Evolutionary conservation across 2,888 invertebrate genomes (phyloP).

Genomic region (Chironomus riparius): DNA sequence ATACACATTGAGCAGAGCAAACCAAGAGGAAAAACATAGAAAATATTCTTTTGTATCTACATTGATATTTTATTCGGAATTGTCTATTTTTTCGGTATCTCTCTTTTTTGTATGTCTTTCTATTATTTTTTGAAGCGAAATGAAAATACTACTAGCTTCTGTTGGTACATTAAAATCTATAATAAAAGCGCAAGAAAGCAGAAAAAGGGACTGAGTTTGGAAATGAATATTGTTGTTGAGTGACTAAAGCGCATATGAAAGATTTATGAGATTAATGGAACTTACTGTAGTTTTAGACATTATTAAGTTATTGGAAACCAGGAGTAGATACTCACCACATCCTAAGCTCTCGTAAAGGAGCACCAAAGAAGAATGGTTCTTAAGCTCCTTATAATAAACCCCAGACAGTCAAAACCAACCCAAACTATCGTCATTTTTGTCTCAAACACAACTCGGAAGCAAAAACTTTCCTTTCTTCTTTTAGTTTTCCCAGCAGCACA

Average conservation of each 20-base stretch:
- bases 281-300: too few species aligned
- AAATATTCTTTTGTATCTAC: not conserved
- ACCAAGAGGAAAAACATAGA: not conserved
- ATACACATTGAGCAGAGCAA: not conserved
- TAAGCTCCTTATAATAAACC: too few species aligned
- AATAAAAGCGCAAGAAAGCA: not conserved
- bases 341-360: too few species aligned
- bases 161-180: not conserved
- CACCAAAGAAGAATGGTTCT: too few species aligned
- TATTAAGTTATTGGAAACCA: too few species aligned
- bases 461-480: not conserved
- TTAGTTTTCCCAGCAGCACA: not conserved
- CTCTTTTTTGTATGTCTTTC: not conserved
- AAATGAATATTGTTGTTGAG: too few species aligned
- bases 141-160: not conserved
- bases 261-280: too few species aligned
- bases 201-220: not conserved
- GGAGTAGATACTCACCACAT: too few species aligned
- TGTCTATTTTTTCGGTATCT: not conserved
- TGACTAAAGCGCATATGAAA: too few species aligned
- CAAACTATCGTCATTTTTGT: too few species aligned
- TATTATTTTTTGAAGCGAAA: not conserved
- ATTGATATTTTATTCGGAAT: too few species aligned
- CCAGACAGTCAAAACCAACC: too few species aligned
- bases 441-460: not conserved